Base-by-base conservation (phyloP, 2,888 invertebrate genomes). In the Apamea sordens region DNA sequence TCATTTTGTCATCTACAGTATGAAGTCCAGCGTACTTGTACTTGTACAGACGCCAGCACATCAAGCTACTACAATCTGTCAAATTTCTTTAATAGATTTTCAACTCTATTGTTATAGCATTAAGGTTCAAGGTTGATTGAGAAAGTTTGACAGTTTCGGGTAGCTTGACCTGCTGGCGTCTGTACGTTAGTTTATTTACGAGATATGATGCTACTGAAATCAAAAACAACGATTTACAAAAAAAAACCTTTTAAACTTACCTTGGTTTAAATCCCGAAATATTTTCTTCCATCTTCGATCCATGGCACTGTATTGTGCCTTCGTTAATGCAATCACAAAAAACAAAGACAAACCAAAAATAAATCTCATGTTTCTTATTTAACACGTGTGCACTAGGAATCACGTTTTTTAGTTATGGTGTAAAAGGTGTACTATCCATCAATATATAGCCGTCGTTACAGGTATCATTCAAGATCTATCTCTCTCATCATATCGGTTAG, bases 381-480 rank as follows among this genome's bases (percentile, higher is more conserved):
- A 36, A 21, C 15, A 41, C 64, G 32, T 24, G 41, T 65, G 50
- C 15, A 44, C 69, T 59, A 0, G 6, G 28, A 21, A 41, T 2
- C 59, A 44, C n/a, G 4, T 15, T 32, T 7, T 11, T 10, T 15
- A 18, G 5, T 21, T 63, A 53, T 79, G 68, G 1, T 63, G 15
- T 28, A 24, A 6, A 53, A n/a, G 5, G 3, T 7, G 15, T 44
- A 8, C 4, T 3, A 10, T 13, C 44, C 18, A 47, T 53, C 18
- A 47, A 41, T 84, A 78, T 84, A 84, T 84, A 80, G 28, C 15
- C 21, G 3, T 47, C 8, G 28, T 13, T 32, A 36, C 3, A 50
- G n/a, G 41, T 6, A 6, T 3, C 36, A 59, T 36, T 24, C 28
- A 56, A 63, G 36, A 64, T n/a, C n/a, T 21, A 79, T 56, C 50